Base-by-base conservation (phyloP, 2,113 vertebrate genomes). In the Urocynchramus pylzowi region DNA sequence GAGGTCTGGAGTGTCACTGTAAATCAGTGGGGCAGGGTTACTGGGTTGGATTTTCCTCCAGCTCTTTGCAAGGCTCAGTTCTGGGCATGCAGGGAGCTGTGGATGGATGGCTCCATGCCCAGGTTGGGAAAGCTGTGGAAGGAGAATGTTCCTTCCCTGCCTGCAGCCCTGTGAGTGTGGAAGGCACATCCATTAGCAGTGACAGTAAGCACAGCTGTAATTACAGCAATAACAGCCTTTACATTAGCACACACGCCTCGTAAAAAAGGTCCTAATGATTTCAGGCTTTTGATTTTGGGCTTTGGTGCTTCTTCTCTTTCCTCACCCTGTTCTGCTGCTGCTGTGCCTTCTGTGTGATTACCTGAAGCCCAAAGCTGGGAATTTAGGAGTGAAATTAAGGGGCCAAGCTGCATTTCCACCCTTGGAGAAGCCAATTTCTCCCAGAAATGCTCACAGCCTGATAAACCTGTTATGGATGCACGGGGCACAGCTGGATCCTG, bases 401-500 rank as follows among this genome's bases (percentile, higher is more conserved):
- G 24, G 13, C 3, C 59, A 56, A 75, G 12, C 52, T 2, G 1
- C 18, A 7, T 69, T 89, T 85, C 31, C 64, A 63, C 28, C 2
- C 60, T 67, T 16, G 19, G 24, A 37, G 42, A 47, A 87, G 18
- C 33, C 20, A 3, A 5, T 64, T 78, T 53, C 19, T 64, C 35
- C 39, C 37, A 56, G 52, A 56, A 87, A 52, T 52, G 5, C 21
- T 77, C 54, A 1, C 27, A 35, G 8, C 41, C 70, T 49, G 52
- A 70, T 60, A 44, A 75, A 60, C 7, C 52, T 15, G 3, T 19
- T 17, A 54, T 31, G 52, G 56, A 20, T 44, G 42, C 35, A 61
- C 1, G 3, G n/a, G 30, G 42, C n/a, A 33, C 57, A 70, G 39
- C 7, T 1, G 0, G 56, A 8, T 50, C 39, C 33, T 6, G 1